These are phyloP conservation scores for Euzophera pinguis DNA, from an alignment of 2,888 invertebrate species.

Conservation along the genomic window DNA sequence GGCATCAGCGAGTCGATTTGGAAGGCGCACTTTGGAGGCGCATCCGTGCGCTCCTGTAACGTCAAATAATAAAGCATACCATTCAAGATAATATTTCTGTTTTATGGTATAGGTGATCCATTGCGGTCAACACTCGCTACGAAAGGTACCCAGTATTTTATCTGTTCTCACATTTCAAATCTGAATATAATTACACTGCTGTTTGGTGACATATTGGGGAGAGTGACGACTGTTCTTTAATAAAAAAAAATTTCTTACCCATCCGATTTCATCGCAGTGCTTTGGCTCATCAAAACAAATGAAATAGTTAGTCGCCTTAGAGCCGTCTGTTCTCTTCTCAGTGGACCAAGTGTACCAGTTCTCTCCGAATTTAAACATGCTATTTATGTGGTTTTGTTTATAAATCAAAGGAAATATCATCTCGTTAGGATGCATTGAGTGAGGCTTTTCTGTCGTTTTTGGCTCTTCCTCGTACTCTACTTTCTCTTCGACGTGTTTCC, in stretches of 20 bases:
- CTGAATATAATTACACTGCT: no score
- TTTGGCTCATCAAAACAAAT: slow-evolving; percentile 71
- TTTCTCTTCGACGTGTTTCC: slow-evolving; percentile 36
- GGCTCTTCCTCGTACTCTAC: slow-evolving; percentile 47
- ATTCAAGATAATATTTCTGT: no score
- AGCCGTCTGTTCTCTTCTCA: slow-evolving; percentile 60
- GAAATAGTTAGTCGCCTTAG: slow-evolving; percentile 59
- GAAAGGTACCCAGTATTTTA: no score
- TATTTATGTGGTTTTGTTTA: slow-evolving; percentile 62
- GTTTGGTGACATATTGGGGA: no score
- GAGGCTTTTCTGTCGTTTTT: slow-evolving; percentile 43
- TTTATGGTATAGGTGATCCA: no score
- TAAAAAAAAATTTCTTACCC: slow-evolving; percentile 44
- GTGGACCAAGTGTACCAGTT: slow-evolving; percentile 73
- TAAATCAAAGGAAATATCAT: slow-evolving; percentile 67
- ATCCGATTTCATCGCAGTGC: slow-evolving; percentile 67
- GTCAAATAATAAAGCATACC: not conserved
- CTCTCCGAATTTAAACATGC: slow-evolving; percentile 71
- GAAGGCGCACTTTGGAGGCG: slow-evolving; percentile 63
- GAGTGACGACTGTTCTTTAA: not conserved
- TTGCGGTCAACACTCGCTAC: no score
- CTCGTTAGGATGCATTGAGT: slow-evolving; percentile 61
- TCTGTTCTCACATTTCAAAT: no score
- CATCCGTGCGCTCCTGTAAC: slow-evolving; percentile 57
- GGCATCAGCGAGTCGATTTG: slow-evolving; percentile 65